Base-by-base conservation (phyloP, 2,113 vertebrate genomes). In the Brevimyrus niger region DNA sequence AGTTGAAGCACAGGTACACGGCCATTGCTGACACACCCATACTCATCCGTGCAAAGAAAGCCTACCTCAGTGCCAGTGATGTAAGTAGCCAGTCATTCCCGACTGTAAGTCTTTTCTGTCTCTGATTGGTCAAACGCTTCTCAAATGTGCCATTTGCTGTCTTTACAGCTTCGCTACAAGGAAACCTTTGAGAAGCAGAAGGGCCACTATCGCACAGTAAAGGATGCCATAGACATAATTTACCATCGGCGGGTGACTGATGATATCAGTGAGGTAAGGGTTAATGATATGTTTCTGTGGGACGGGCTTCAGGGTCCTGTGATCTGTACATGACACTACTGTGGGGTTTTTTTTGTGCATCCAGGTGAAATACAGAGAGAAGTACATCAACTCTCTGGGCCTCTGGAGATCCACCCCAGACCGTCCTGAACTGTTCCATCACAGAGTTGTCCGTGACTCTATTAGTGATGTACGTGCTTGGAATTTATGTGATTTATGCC, bases 351-450 rank as follows among this genome's bases (percentile, higher is more conserved):
- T 51, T n/a, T 87, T n/a, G 86, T 23, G 53, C 2, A 7, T 15
- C 87, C 89, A 99, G 98, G 95, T 99, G 48, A 99, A 98, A 95
- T 99, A 99, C 91, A 99, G 98, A 89, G 96, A 98, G 91, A 99
- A 99, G 91, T 99, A 99, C 58, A 97, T 98, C 89, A 97, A 89
- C 94, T 95, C 98, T 86, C 87, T 99, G 94, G 98, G 98, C 0
- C 95, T 97, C 83, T 99, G 98, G 98, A 97, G 97, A 92, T 99
- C 98, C 3, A 99, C 98, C 89, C 97, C 98, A 0, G 98, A 99
- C 91, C 96, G 96, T 0, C 98, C 98, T 0, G 98, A 99, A 89
- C 96, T 98, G 86, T 97, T 96, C 95, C 97, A 98, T 87, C 98
- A 97, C 90, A 97, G 93, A 10, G 95, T 96, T 2, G 98, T 96